Base-by-base conservation (phyloP, 2,797 vertebrate genomes). In the Ispidina lecontei region DNA sequence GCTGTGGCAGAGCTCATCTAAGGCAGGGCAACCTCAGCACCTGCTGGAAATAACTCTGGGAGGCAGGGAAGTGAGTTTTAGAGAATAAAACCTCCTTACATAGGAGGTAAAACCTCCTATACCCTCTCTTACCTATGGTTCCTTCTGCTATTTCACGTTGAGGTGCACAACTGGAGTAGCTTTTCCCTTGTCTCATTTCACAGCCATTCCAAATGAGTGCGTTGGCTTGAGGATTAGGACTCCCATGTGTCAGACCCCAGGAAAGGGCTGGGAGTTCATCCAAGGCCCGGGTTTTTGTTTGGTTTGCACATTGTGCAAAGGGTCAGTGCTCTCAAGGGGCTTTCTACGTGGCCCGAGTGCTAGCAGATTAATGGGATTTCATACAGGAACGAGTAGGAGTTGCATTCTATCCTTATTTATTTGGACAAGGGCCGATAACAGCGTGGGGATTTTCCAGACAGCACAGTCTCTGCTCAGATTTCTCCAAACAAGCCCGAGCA, bases 391-490 rank as follows among this genome's bases (percentile, higher is more conserved):
- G 37, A 86, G 94, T 64, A 86, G 87, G 91, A 96, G 68, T 54
- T 93, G 76, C 73, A 81, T 84, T 91, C 74, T 73, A 31, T 83
- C 79, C 81, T 3, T 84, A 56, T 79, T 95, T 95, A 47, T 88
- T 94, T 94, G 92, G 79, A 84, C 60, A 73, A 46, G 41, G 1
- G 56, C 80, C 8, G 23, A 35, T 64, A 89, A 60, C 56, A 87
- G 79, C 60, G 60, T 10, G 7, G 78, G 74, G 77, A 81, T 91
- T 96, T 94, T 96, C 89, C 90, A 93, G 90, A 29, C 46, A 15
- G 81, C 54, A 31, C 9, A 17, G 46, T 7, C 73, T 55, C 82
- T 70, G 75, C 75, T 89, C 4, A 1, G 25, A 43, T 71, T n/a
- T 72, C 83, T 93, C 76, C 80, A 72, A 56, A 67, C 46, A 41